Base-by-base conservation (phyloP, 92 coral and sea anemone species). In the Ricordea florida region DNA sequence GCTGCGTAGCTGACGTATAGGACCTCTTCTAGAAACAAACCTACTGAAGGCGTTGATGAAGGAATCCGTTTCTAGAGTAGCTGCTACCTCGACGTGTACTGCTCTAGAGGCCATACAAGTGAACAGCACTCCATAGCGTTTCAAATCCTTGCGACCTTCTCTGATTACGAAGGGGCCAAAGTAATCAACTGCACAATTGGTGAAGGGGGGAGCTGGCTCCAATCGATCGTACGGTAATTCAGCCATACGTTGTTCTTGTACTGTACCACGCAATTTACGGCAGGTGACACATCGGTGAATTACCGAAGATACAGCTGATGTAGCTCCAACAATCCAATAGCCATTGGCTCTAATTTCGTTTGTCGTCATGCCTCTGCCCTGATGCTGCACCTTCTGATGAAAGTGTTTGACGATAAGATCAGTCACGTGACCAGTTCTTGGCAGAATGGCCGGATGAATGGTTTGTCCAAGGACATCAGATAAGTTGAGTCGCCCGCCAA, bases 91-190 rank as follows among this genome's bases (percentile, higher is more conserved):
- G 42, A 83, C 14, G 17, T 82, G 83, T 16, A 82, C 51, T 45
- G 69, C 74, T 57, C 85, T 57, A 1, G 61, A 55, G 4, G 81
- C 63, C 55, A 75, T 49, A 24, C 81, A 60, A 5, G 72, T 74
- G 23, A 74, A 60, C 5, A 74, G 49, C 6, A 76, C 66, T 16
- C 82, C 73, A 34, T 62, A 76, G 10, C 75, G 47, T 22, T 77
- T 77, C 45, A 77, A 31, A 22, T 77, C 83, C 29, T 46, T 44
- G 23, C 57, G 40, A 7, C 72, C 72, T 15, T 75, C 82, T 20
- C 50, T 75, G 3, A 75, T n/a, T 52, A 27, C 7, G 21, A 53
- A 69, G n/a, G 87, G 87, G 7, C 87, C 87, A 55, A 87, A 87
- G 38, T 66, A 74, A 44, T 87, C 78, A 13, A 87, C 72, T 0